Evolutionary conservation across 2,797 vertebrate species (phyloP), one percentile per base, ranked within the genome.

Genomic region (Galaxias olidus): DNA sequence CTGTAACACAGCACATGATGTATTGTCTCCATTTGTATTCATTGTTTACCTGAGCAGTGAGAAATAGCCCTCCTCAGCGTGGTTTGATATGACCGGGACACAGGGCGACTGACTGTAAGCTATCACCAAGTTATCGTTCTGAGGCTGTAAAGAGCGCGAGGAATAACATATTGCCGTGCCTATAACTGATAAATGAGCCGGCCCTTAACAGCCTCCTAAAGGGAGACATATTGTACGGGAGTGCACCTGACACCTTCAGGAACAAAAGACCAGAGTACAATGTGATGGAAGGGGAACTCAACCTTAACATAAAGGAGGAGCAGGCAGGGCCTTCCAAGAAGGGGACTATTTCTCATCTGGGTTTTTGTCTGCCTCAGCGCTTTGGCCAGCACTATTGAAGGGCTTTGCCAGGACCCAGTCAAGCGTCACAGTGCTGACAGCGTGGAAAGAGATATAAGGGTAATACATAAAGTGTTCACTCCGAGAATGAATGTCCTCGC

Each of bases 401-500:
- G 71, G 74, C 80, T 75, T 79, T 80, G 63, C 78, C 75, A 61
- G 74, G 76, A 82, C 53, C 69, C 78, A 83, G 77, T 83, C 62
- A 79, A 79, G 83, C 83, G 63, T 84, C 59, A 73, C 77, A 71
- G 40, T 87, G 80, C 85, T 86, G 82, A 86, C 84, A 68, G 75
- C 66, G 59, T 61, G 59, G 53, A 85, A 64, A 86, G 75, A 74
- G 17, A 65, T 73, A 74, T 72, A 71, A 74, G 11, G 40, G 47
- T 81, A 73, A 83, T 63, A 81, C 69, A 73, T 80, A 71, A 81
- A 83, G 71, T 75, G 75, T 73, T 84, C 73, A 78, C 71, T 66
- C 59, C 12, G 55, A 77, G 52, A 80, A 82, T 73, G 58, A 82
- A 90, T 92, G 89, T 90, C 90, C 83, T 86, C 87, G 81, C 85